Base-by-base conservation (phyloP, 2,888 invertebrate genomes). In the Tenthredo amoena region DNA sequence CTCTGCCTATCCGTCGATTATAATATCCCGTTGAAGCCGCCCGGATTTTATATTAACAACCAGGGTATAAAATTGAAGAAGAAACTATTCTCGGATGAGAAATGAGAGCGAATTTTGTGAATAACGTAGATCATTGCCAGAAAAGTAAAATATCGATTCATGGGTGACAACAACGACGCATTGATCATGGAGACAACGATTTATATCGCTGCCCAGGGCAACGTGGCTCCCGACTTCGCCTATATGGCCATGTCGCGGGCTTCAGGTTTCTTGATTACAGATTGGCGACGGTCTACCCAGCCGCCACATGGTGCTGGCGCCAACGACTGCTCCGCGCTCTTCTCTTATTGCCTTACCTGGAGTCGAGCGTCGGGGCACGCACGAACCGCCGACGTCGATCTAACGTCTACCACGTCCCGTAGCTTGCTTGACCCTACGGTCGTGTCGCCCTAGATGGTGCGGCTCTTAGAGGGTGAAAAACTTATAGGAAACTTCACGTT, bases 231-330 rank as follows among this genome's bases (percentile, higher is more conserved):
- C 62, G 58, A 81, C 37, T 26, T 26, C 31, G 72, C 85, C 85
- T 85, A 85, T 85, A 85, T 84, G 85, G 85, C 76, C 72, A 83
- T 62, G 85, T 85, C 74, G 74, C 72, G 71, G 37, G 85, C 74
- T 74, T 85, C 85, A 84, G 84, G 85, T 85, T 85, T 85, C 85
- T 84, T 83, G 85, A 85, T 84, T 85, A 85, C 85, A 84, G 85
- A 85, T 85, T 85, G 85, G 85, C 85, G 85, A 83, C 85, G 84
- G 77, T 85, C 85, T 65, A 26, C 84, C 84, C 86, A 86, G 84
- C 87, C 87, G 88, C 89, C 89, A 91, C 89, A 91, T 90, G 91
- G 88, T 89, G 87, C 88, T 91, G 91, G 91, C 91, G 91, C 91
- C 91, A 90, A 87, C 86, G 88, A 87, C 86, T 87, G 89, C 87